Evolutionary conservation across 2,888 invertebrate genomes (phyloP), one percentile per base, ranked within the genome.

Genomic region (Lissocephala sabroskyi): DNA sequence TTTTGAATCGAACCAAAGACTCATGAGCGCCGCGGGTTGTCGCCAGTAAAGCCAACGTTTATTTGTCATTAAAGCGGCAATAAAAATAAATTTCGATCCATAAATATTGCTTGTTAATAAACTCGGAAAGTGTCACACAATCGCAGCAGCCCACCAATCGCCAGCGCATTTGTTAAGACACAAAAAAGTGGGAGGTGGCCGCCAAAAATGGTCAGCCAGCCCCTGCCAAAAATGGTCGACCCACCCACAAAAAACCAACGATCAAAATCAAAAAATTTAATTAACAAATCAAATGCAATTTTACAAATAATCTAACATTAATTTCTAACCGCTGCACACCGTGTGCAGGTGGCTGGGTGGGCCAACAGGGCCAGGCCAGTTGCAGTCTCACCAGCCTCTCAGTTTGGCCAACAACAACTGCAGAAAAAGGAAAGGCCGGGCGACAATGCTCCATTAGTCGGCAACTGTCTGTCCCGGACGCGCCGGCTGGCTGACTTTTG

Each of bases 251-350:
- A 23, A 7, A 23, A 7, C 3, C 4, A 7, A 23, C 23, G 3
- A 5, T 23, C 23, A 68, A 68, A 67, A 64, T 54, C 30, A 58
- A 59, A 35, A 39, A 65, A 74, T 74, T 71, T 66, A 71, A 71
- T 71, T 71, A 77, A 74, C 77, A 74, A 71, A 71, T 71, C 77
- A 74, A 77, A 77, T 56, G 71, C 75, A 63, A 74, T 65, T 63
- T 77, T 61, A 77, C 74, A 68, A 73, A 68, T 62, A 59, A 44
- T 32, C 14, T 17, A 46, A 28, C 33, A 35, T 46, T 41, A 41
- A 46, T 33, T 41, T 46, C 23, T 14, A n/a, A n/a, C n/a, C n/a
- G 26, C 13, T 35, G 16, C 1, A 35, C 28, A 37, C 9, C 28
- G 17, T 5, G 6, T 35, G 35, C 35, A 35, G 35, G 35, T 35